These are phyloP conservation scores for Cyanoramphus novaezelandiae DNA, from an alignment of 2,113 vertebrate genomes.

Conservation along the genomic window DNA sequence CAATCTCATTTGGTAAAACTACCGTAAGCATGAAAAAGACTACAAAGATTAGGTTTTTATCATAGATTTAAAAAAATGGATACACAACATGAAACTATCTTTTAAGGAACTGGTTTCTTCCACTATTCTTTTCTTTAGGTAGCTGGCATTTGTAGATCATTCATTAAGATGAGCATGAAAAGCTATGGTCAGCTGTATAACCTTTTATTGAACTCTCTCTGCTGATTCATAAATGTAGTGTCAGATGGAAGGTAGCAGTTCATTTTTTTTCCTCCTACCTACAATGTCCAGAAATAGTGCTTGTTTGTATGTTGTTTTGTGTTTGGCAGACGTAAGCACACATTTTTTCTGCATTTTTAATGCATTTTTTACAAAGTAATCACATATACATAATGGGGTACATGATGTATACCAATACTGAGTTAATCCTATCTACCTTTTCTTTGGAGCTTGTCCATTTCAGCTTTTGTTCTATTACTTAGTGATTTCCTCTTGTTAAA, in stretches of 20 bases:
- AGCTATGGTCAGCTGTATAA: neutral
- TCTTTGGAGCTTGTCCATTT: neutral
- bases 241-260: neutral
- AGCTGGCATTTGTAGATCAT: neutral
- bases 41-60: neutral
- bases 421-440: neutral
- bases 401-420: neutral
- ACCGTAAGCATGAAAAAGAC: neutral
- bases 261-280: neutral
- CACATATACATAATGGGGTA: neutral
- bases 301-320: neutral
- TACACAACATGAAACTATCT: neutral
- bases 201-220: neutral
- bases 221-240: neutral
- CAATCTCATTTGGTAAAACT: neutral
- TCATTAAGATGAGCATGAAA: neutral
- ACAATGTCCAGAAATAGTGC: neutral
- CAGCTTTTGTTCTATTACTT: constrained; percentile 13
- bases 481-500: neutral
- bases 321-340: neutral
- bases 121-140: neutral
- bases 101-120: neutral
- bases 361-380: neutral
- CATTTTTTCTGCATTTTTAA: neutral
- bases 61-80: neutral